Percentiles rank a stretch among this genome's conserved stretches.
phyloP scores from a whole-genome alignment of 1,140 invertebrate genomes.

The Solenopsis invicta region DNA sequence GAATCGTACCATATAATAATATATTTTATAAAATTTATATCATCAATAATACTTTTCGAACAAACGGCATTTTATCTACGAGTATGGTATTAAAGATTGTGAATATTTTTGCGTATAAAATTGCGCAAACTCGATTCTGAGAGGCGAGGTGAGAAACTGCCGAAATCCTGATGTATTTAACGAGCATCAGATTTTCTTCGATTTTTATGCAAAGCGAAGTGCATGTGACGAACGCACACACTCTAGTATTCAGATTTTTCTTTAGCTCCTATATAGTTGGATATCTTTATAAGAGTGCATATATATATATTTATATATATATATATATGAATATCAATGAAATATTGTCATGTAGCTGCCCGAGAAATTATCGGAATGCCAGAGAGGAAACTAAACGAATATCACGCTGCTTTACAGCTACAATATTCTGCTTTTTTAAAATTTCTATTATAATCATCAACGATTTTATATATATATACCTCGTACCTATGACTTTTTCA shows the following conservation, averaged over 20 bases:
- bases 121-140: background rate
- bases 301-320: no score
- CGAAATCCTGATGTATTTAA: slow-evolving; percentile 56
- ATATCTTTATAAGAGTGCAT: slow-evolving; percentile 54
- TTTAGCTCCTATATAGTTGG: slow-evolving; percentile 74
- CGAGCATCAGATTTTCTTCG: slow-evolving; percentile 67
- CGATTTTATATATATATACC: slow-evolving; percentile 40
- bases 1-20: background rate
- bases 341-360: slow-evolving; percentile 74
- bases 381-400: background rate
- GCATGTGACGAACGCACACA: slow-evolving; percentile 83
- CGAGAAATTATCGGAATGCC: slow-evolving; percentile 74
- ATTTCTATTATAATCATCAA: slow-evolving; percentile 29
- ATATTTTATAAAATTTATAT: slow-evolving; percentile 14
- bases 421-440: background rate
- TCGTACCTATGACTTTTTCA: slow-evolving; percentile 33
- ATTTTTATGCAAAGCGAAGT: slow-evolving; percentile 72
- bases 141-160: slow-evolving; percentile 47
- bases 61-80: background rate
- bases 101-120: background rate
- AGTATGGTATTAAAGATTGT: background rate
- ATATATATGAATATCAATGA: slow-evolving; percentile 50
- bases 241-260: slow-evolving; percentile 86
- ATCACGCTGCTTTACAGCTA: slow-evolving; percentile 40
- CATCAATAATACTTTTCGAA: background rate